Evolutionary conservation across 2,888 invertebrate species (phyloP).

Genomic region (Leptopilina myrica): DNA sequence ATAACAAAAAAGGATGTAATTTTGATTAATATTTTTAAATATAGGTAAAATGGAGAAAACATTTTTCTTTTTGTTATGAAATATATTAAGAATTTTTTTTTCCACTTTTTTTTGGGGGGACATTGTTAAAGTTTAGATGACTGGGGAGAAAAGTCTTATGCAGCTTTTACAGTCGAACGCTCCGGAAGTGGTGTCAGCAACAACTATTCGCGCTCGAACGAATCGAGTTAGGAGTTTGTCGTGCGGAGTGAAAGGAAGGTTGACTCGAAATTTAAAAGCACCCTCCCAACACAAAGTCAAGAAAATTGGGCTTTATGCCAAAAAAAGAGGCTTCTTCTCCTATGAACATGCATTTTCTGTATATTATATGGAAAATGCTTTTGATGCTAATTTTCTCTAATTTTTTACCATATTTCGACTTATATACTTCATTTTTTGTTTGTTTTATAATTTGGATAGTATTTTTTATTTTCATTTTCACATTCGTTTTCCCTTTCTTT

Average conservation of each 20-base stretch:
- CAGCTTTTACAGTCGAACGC: conserved; percentile 13
- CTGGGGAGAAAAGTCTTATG: conserved; percentile 8
- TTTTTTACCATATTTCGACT: not conserved
- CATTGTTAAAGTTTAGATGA: conserved; percentile 4
- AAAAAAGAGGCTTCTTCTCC: conserved; percentile 1
- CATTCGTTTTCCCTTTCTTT: no score
- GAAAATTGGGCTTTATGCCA: conserved; percentile 21
- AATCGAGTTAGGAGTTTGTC: conserved; percentile 18
- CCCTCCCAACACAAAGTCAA: conserved; percentile 29
- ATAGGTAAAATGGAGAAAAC: no score
- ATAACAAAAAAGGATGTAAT: no score
- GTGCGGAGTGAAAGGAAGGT: not conserved
- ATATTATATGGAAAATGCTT: not conserved
- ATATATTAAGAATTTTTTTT: not conserved
- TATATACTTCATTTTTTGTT: not conserved
- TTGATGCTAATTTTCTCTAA: not conserved
- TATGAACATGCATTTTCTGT: not conserved
- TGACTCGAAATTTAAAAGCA: conserved; percentile 23
- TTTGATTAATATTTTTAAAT: no score
- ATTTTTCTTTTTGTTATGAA: no score
- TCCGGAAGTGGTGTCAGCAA: conserved; percentile 31
- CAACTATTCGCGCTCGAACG: conserved; percentile 19
- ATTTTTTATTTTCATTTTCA: no score
- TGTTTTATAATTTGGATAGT: not conserved
- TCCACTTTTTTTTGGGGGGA: no score